Evolutionary conservation across 2,888 invertebrate genomes (phyloP), one percentile per base, ranked within the genome.

Genomic region (Stenoptilia bipunctidactyla): DNA sequence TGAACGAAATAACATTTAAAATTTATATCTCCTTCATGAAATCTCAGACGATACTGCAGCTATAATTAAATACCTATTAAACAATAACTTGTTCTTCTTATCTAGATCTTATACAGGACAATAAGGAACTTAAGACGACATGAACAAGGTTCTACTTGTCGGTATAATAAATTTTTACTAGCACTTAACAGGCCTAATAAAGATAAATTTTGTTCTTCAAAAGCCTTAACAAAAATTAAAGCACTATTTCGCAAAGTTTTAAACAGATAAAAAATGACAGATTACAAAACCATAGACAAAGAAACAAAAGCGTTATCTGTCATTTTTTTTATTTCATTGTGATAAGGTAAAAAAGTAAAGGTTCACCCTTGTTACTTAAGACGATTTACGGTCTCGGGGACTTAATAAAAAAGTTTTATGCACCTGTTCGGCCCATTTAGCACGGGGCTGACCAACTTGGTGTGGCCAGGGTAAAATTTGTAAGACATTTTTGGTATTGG

Each of bases 361-460:
- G 66, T 68, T 61, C 53, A 61, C 66, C 70, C 75, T 73, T 73
- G 72, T 71, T 74, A 68, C 70, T 69, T 63, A 66, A 60, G 65
- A 62, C 70, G 65, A 73, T 76, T 76, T 75, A 75, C 65, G 72
- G 66, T 62, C 61, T 54, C 51, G 57, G 47, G 47, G 59, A 20
- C 55, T 66, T 68, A 61, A 61, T 59, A 65, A 69, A 74, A 74
- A 70, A 54, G 49, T 71, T 69, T 54, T 62, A 70, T 69, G 67
- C 75, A 76, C 75, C 76, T 76, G 76, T 69, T 66, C 60, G 48
- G 66, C 61, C 68, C 66, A 70, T 70, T 75, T 70, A 66, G 66
- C 67, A 50, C 59, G 55, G 59, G 65, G 8, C 20, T 20, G 20
- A 20, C 20, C 20, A 66, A 65, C 64, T 67, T 60, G 56, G 52